These are phyloP conservation scores for Trogon melanurus DNA, from an alignment of 2,113 vertebrate genomes.

Conservation along the genomic window DNA sequence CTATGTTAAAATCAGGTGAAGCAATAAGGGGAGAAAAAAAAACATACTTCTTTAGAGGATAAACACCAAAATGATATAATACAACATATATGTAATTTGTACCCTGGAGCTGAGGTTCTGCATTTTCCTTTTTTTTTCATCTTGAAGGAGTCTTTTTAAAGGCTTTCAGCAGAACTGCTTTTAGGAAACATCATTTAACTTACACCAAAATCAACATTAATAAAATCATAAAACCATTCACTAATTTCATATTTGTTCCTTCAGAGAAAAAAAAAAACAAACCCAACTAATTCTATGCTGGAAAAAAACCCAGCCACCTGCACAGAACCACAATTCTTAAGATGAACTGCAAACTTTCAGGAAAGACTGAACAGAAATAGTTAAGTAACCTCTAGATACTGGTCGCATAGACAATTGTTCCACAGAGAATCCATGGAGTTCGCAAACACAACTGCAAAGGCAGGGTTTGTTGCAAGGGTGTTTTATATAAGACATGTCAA, in stretches of 20 bases:
- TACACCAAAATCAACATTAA: neutral
- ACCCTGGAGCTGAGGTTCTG: neutral
- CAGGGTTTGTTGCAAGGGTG: neutral
- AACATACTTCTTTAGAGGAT: neutral
- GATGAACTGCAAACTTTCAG: neutral
- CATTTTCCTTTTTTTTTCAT: neutral
- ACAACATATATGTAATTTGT: neutral
- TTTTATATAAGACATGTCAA: constrained; percentile 18
- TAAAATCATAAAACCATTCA: neutral
- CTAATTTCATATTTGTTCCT: neutral
- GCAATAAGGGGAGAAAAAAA: neutral
- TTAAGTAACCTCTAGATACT: neutral
- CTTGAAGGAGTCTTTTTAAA: neutral
- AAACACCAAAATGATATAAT: neutral
- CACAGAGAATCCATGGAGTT: neutral
- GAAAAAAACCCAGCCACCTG: neutral
- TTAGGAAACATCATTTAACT: neutral
- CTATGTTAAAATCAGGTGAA: neutral
- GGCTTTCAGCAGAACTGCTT: neutral
- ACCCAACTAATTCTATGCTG: neutral
- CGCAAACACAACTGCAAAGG: neutral
- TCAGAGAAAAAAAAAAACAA: neutral
- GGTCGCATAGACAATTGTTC: neutral
- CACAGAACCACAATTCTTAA: neutral
- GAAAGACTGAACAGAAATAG: neutral